A percentile compares a stretch with the other conserved stretches of the same genome.
These are phyloP conservation scores for Odontocerum albicorne DNA, from an alignment of 2,888 invertebrate species.

Conservation along the genomic window DNA sequence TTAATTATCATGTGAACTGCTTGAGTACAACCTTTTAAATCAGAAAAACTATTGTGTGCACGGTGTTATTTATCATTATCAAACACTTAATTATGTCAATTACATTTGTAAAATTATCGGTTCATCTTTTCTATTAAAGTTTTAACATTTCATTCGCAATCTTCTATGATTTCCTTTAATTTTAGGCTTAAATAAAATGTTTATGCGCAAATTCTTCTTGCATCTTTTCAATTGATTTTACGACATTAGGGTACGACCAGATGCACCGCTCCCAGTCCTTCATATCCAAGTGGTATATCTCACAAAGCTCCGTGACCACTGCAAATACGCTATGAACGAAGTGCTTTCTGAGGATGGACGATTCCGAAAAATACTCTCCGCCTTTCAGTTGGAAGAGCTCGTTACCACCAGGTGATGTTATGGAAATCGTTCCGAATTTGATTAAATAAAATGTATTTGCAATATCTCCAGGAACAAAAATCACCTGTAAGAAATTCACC, in stretches of 20 bases:
- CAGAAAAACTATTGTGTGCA: no score
- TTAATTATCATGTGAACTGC: no score
- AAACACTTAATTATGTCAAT: no score
- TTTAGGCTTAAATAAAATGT: no score
- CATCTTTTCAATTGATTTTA: not conserved
- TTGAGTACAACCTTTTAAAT: no score
- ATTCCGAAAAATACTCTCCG: slow-evolving; percentile 64
- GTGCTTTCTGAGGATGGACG: slow-evolving; percentile 53
- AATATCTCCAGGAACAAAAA: slow-evolving; percentile 55
- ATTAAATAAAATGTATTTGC: slow-evolving; percentile 62
- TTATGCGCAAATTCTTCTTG: no score
- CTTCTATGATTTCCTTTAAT: no score
- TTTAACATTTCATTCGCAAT: no score
- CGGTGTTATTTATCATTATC: no score
- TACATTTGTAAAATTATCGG: no score
- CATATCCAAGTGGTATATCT: slow-evolving; percentile 50
- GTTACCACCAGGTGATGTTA: slow-evolving; percentile 56
- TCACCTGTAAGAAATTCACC: slow-evolving; percentile 44
- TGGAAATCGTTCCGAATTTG: slow-evolving; percentile 60
- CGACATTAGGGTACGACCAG: not conserved
- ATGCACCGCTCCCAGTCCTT: slow-evolving; percentile 6
- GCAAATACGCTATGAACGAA: slow-evolving; percentile 51
- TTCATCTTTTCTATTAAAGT: no score
- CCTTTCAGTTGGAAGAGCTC: slow-evolving; percentile 62
- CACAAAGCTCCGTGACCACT: slow-evolving; percentile 61